Conservation (phyloP, 2,113 vertebrate genomes). For the Puffinus mauretanicus region DNA sequence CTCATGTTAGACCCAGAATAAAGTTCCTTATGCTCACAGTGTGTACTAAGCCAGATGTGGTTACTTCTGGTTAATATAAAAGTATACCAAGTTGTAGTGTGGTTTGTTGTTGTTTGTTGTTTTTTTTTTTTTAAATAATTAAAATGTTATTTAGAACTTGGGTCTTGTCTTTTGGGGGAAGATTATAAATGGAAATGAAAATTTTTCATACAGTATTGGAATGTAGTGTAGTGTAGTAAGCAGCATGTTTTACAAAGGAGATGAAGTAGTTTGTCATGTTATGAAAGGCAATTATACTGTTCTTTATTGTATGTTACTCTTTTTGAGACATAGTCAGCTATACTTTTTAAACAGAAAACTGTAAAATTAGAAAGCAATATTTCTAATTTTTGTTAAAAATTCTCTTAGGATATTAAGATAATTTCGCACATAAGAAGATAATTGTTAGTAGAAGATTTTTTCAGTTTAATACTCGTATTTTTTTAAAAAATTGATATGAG, state of each 20-base stretch:
- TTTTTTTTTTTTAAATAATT: background rate
- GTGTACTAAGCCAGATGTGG: background rate
- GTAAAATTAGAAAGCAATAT: background rate
- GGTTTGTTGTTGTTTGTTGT: too few species aligned
- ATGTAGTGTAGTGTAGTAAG: background rate
- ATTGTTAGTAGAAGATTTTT: background rate
- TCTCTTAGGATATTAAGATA: background rate
- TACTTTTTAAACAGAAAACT: background rate
- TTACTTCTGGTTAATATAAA: background rate
- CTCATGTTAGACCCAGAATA: background rate
- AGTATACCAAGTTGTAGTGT: background rate
- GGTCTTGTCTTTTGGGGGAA: background rate
- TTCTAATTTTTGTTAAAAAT: background rate
- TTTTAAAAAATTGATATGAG: background rate
- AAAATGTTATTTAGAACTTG: background rate
- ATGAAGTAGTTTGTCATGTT: background rate
- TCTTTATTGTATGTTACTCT: background rate
- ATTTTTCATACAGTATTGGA: background rate
- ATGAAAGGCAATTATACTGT: background rate
- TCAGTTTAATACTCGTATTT: background rate
- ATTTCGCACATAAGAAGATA: background rate
- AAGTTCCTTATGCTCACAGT: background rate
- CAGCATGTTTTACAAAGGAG: background rate
- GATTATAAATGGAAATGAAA: background rate
- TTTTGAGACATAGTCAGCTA: background rate